Percentiles rank a stretch among this genome's conserved stretches.
phyloP scores from a whole-genome alignment of 2,888 invertebrate genomes.

The Drosophila fulvimacula region DNA sequence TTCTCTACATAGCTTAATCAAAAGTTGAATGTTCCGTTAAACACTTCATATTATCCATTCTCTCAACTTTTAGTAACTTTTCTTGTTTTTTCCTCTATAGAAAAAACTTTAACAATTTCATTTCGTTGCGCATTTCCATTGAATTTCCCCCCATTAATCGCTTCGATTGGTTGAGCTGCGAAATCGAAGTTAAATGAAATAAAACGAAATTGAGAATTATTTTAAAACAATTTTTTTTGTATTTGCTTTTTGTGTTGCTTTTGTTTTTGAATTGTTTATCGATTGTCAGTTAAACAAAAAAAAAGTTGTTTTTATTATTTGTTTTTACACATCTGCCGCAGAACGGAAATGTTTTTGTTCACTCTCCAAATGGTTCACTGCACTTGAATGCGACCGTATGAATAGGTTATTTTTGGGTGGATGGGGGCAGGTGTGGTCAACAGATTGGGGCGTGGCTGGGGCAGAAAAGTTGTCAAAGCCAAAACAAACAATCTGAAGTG shows the following conservation, averaged over 20 bases:
- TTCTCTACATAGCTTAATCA: neutral
- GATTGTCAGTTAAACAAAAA: constrained; percentile 28
- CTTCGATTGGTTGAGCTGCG: constrained; percentile 43
- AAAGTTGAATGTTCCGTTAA: neutral
- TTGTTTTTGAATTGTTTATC: constrained; percentile 23
- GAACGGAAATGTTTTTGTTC: constrained; percentile 72
- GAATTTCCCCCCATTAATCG: constrained; percentile 41
- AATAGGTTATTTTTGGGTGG: neutral
- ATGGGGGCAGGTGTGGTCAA: neutral
- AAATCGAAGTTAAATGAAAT: constrained; percentile 43
- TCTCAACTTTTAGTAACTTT: neutral
- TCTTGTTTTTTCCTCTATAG: neutral
- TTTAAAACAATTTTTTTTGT: constrained; percentile 35
- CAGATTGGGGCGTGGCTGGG: constrained; percentile 44
- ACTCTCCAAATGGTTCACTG: constrained; percentile 76
- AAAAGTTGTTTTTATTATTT: constrained; percentile 39
- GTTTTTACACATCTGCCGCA: constrained; percentile 68
- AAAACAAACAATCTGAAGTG: constrained; percentile 56
- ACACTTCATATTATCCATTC: neutral
- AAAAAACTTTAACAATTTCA: constrained; percentile 7
- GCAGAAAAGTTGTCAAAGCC: constrained; percentile 61
- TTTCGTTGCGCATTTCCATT: constrained; percentile 30
- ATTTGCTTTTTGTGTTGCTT: constrained; percentile 15
- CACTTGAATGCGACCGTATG: constrained; percentile 66
- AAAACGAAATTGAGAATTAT: constrained; percentile 43